Base-by-base conservation (phyloP, 2,888 invertebrate genomes). In the Drepana falcataria region DNA sequence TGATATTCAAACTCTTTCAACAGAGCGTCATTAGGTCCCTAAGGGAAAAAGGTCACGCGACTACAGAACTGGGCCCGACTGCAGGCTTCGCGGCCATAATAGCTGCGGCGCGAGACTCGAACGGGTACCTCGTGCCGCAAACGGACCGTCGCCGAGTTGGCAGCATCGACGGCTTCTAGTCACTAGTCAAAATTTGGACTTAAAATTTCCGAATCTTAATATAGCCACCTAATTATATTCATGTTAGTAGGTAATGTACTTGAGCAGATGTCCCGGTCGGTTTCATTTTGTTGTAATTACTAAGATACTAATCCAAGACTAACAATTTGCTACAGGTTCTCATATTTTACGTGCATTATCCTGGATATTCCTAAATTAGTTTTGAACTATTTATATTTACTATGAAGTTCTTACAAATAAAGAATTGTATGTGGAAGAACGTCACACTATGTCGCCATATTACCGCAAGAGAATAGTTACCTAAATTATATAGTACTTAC, bases 41-140 rank as follows among this genome's bases (percentile, higher is more conserved):
- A 34, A 73, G 71, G 9, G 66, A 70, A 2, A 87, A 91, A 54
- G 93, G 93, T 0, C 94, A 94, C 68, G 81, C 85, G 3, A 83
- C 87, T 2, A 84, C 79, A 1, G 77, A 82, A 53, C 79, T 86
- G 4, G 77, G 80, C 0, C 80, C 85, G 0, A 92, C 92, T 0
- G 92, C 93, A 5, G 93, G 94, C 1, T 94, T 95, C 75, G 93
- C 94, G 2, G 93, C 94, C 3, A 81, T 94, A 55, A 92, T 94
- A 2, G 92, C 91, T 0, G 87, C 93, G 2, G 70, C 74, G 0
- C 82, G 93, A 0, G 89, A 91, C 53, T 68, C 85, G 0, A 77
- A 84, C 5, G 87, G 90, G 0, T 71, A 77, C 35, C 59, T 84
- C 2, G 57, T 81, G 5, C 81, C 90, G 1, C 68, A 75, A 47